Percentiles rank a stretch among this genome's conserved stretches.
Evolutionary conservation across 2,113 vertebrate genomes (phyloP).

Genomic region (Callionymus lyra): DNA sequence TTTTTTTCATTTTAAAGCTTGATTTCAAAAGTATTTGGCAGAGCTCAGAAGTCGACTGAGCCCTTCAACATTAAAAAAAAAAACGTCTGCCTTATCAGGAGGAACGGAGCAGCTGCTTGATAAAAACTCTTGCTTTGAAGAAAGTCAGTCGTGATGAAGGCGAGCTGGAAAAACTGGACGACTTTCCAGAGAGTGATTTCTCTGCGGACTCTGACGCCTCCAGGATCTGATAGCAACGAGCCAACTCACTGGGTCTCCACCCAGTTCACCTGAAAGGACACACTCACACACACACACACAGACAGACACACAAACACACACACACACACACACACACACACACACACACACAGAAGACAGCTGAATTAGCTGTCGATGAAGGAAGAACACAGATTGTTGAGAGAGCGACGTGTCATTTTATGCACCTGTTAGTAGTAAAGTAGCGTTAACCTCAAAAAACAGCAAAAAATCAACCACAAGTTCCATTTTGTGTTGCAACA

Average conservation of each 20-base stretch:
- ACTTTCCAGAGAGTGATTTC: slow-evolving; percentile 8
- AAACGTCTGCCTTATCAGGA: too few relatives aligned
- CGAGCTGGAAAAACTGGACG: slow-evolving; percentile 8
- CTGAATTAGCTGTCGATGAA: slow-evolving; percentile 13
- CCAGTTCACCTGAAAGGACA: slow-evolving; percentile 7
- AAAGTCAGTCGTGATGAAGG: slow-evolving; percentile 10
- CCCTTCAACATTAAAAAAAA: too few relatives aligned
- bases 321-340: neutral
- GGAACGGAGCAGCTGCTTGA: slow-evolving; percentile 9
- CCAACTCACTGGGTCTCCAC: neutral
- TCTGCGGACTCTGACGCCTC: slow-evolving; percentile 2
- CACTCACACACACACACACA: slow-evolving; percentile 9
- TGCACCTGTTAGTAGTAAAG: too few relatives aligned
- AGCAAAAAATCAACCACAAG: too few relatives aligned
- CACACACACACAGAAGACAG: slow-evolving; percentile 26
- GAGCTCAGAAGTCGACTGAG: too few relatives aligned
- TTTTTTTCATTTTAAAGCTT: too few relatives aligned
- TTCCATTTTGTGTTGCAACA: too few relatives aligned
- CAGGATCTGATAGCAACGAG: slow-evolving; percentile 2
- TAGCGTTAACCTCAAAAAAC: too few relatives aligned
- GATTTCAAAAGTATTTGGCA: too few relatives aligned
- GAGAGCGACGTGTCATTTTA: too few relatives aligned
- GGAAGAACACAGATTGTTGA: too few relatives aligned
- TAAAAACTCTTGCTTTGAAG: slow-evolving; percentile 16
- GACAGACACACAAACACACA: neutral